Evolutionary conservation across 2,888 invertebrate genomes (phyloP).

Genomic region (Drosophila flavopinicola): DNA sequence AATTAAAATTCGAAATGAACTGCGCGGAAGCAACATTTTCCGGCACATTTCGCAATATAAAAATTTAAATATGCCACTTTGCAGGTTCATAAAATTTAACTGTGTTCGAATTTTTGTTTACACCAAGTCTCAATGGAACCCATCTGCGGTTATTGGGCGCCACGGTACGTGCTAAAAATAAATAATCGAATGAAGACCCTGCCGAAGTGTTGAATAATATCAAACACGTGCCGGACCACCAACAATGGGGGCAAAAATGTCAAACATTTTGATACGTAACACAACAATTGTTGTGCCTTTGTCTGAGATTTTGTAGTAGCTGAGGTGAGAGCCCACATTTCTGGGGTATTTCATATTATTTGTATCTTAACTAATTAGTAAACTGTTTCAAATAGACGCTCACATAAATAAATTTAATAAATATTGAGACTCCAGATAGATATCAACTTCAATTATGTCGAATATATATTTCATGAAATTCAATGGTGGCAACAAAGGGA

Average conservation of each 20-base stretch:
- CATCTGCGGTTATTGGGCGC: conserved; percentile 54
- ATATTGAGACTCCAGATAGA: no score
- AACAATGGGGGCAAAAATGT: conserved; percentile 32
- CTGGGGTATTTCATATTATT: no score
- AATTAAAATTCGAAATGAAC: conserved; percentile 17
- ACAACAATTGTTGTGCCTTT: conserved; percentile 23
- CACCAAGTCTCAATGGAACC: conserved; percentile 35
- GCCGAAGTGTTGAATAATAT: conserved; percentile 46
- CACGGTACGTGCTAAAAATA: conserved; percentile 55
- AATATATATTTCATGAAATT: neutral
- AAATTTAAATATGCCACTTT: conserved; percentile 53
- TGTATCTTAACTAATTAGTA: no score
- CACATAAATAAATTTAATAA: no score
- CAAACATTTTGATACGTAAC: conserved; percentile 38
- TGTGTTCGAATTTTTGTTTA: conserved; percentile 48
- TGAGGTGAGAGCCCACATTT: no score
- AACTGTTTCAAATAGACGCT: no score
- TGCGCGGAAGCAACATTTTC: conserved; percentile 25
- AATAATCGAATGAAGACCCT: conserved; percentile 44
- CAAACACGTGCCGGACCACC: conserved; percentile 39
- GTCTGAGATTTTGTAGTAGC: conserved; percentile 4
- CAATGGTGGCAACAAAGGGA: no score
- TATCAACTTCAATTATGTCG: no score
- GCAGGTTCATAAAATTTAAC: conserved; percentile 49
- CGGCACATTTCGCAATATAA: conserved; percentile 25